Conservation (phyloP, 2,888 invertebrate genomes). For the Stenoptilia bipunctidactyla region DNA sequence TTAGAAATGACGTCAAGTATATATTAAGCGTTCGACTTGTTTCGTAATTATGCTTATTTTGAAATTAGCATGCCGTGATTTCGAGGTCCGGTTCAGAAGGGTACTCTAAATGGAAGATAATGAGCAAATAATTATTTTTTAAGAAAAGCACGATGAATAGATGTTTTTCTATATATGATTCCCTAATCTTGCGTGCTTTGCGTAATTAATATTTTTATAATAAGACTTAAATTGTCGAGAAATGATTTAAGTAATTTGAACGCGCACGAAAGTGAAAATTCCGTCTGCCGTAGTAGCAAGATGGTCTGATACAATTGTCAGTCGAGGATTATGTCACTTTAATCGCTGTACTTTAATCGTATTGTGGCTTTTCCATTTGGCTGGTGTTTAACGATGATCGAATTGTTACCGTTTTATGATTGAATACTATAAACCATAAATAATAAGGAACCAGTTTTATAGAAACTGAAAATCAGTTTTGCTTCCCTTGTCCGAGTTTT, state of each 20-base stretch:
- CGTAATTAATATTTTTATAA: too few species aligned
- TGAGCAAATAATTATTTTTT: not conserved
- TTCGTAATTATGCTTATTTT: not conserved
- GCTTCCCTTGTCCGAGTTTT: not conserved
- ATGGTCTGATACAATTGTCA: constrained; percentile 35
- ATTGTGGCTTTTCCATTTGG: constrained; percentile 45
- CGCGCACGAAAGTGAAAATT: constrained; percentile 31
- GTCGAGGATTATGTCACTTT: constrained; percentile 44
- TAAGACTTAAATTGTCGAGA: too few species aligned
- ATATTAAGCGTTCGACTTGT: not conserved
- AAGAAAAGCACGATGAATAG: too few species aligned
- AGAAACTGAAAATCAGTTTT: too few species aligned
- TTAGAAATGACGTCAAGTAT: not conserved
- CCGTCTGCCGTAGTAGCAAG: constrained; percentile 29
- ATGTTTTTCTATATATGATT: too few species aligned
- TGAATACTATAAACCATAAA: too few species aligned
- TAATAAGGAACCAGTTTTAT: too few species aligned
- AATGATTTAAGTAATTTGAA: not conserved
- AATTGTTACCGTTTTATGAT: too few species aligned
- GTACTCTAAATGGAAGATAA: not conserved
- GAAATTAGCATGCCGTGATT: not conserved
- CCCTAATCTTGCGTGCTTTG: too few species aligned
- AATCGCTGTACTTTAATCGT: constrained; percentile 17
- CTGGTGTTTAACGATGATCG: constrained; percentile 33
- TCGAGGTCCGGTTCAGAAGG: not conserved